Evolutionary conservation across 2,113 vertebrate genomes (phyloP), one percentile per base, ranked within the genome.

Genomic region (Limanda limanda): DNA sequence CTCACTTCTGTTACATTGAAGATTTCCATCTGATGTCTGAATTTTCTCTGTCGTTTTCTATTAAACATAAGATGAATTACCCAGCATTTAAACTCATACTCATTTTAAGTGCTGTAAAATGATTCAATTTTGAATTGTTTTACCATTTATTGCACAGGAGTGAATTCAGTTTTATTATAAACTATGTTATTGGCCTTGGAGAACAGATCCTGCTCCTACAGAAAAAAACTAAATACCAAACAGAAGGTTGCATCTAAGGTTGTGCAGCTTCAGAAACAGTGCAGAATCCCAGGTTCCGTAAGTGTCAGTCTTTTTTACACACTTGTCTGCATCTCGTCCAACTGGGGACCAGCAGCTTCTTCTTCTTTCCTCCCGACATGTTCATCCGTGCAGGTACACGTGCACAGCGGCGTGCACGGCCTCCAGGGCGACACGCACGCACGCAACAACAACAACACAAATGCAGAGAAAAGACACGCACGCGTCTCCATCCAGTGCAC

Each of bases 261-360:
- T 77, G 55, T 45, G 71, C 58, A 58, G 69, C 51, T 74, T 57
- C 23, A 48, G 61, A 77, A 79, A 68, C 31, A 1, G 56, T 37
- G 17, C 14, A 25, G 1, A 47, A 78, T 81, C 54, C 66, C 57
- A 40, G 66, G 74, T 76, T 54, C 2, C 48, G 17, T 31, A 7
- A 66, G 68, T 25, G 71, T 74, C 63, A 51, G 69, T 27, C 18
- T 35, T 78, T 67, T 64, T 71, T 35, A 52, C 76, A 81, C 61
- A 47, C 63, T 61, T 79, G 42, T 88, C 78, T 84, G 72, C 72
- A 80, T 9, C 31, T 31, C 59, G 76, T n/a, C 45, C 25, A 57
- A 51, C 18, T 11, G 70, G 66, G 14, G 42, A 66, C 27, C 71
- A 61, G 52, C 64, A 27, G 12, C 40, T 11, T 40, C 55, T 24